phyloP scores from a whole-genome alignment of 2,888 invertebrate species.

The Mesorhabditis spiculigera region DNA sequence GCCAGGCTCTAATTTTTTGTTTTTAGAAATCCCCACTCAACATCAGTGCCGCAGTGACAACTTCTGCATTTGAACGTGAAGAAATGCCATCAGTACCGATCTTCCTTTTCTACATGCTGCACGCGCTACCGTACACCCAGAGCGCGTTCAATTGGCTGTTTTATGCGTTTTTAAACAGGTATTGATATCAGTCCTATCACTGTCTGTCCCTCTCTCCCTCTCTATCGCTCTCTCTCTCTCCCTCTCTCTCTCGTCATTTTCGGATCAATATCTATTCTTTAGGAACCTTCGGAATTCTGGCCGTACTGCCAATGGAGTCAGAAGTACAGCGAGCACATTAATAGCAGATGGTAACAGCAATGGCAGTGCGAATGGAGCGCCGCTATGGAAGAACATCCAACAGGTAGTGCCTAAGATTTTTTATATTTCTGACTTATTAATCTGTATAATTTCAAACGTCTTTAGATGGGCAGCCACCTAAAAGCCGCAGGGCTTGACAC shows the following conservation, averaged over 20 bases:
- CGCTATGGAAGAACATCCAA: constrained; percentile 50
- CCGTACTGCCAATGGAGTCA: background rate
- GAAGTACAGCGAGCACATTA: constrained; percentile 21
- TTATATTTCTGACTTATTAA: background rate
- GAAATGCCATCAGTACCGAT: constrained; percentile 9
- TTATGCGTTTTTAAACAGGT: constrained; percentile 54
- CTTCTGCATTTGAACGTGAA: constrained; percentile 1
- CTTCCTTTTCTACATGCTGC: constrained; percentile 45
- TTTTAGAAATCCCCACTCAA: too few species aligned
- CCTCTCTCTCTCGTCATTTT: too few species aligned
- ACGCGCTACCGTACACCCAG: constrained; percentile 53
- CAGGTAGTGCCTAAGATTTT: constrained; percentile 12
- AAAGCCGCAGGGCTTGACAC: constrained; percentile 47
- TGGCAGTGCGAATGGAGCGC: constrained; percentile 13
- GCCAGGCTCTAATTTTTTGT: too few species aligned
- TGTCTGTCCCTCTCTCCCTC: background rate
- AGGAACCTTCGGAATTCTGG: constrained; percentile 4
- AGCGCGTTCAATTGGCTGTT: constrained; percentile 57
- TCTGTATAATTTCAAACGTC: background rate
- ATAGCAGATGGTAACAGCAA: constrained; percentile 1
- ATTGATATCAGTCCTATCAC: background rate
- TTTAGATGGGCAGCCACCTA: constrained; percentile 44
- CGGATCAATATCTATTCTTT: background rate
- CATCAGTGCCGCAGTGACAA: background rate
- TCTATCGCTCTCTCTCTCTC: background rate